Conservation (phyloP, 2,113 vertebrate genomes). For the Tragelaphus strepsiceros region DNA sequence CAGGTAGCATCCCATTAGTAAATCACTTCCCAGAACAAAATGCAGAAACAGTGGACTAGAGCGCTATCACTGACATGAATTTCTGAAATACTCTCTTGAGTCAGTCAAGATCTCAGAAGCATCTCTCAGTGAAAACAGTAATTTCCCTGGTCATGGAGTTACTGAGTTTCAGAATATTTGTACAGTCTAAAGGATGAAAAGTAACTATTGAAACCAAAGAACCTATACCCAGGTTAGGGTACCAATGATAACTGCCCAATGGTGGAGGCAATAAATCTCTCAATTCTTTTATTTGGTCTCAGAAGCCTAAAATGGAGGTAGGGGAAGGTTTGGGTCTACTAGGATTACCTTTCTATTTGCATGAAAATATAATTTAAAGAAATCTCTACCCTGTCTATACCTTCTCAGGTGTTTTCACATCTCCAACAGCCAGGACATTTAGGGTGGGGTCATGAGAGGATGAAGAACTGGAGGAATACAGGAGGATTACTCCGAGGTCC, state of each 20-base stretch:
- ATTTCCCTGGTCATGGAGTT: background rate
- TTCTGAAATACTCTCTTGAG: background rate
- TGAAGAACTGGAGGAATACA: background rate
- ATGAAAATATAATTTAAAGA: background rate
- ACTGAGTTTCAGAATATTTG: background rate
- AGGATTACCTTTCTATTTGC: background rate
- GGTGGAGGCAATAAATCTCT: background rate
- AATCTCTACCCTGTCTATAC: too few species aligned
- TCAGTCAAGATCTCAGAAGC: background rate
- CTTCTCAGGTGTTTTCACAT: background rate
- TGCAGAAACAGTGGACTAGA: background rate
- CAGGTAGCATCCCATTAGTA: background rate
- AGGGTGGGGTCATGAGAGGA: too few species aligned
- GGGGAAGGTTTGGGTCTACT: background rate
- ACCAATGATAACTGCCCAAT: background rate
- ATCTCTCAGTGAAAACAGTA: background rate
- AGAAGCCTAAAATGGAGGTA: background rate
- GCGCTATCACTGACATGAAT: background rate
- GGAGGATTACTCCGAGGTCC: background rate
- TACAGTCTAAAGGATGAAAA: background rate
- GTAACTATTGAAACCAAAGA: background rate
- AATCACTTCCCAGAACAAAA: slow-evolving; percentile 12
- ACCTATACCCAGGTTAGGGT: background rate
- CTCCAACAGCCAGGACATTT: background rate
- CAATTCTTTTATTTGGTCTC: background rate